Evolutionary conservation across 2,888 invertebrate genomes (phyloP).

Genomic region (Diarsia mendica): DNA sequence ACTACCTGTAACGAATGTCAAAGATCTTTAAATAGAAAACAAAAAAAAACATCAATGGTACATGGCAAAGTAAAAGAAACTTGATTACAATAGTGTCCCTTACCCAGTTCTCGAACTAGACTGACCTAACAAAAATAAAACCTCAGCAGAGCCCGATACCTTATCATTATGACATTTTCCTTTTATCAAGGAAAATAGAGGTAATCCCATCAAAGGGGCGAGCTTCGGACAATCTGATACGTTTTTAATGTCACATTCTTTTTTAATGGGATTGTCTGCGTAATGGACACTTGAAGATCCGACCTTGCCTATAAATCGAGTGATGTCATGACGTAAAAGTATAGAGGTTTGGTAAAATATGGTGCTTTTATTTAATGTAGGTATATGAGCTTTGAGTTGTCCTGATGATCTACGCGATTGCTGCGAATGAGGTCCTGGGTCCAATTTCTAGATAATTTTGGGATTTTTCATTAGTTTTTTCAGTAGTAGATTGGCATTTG

Average conservation of each 20-base stretch:
- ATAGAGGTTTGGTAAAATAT: slow-evolving; percentile 8
- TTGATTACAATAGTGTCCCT: not conserved
- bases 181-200: slow-evolving; percentile 56
- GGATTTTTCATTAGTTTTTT: too few species aligned
- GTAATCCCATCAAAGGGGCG: slow-evolving; percentile 59
- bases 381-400: not conserved
- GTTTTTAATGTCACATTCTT: slow-evolving; percentile 62
- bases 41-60: too few species aligned
- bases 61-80: too few species aligned
- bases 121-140: slow-evolving; percentile 31
- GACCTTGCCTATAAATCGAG: slow-evolving; percentile 50
- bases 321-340: slow-evolving; percentile 41
- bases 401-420: too few species aligned
- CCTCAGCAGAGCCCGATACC: slow-evolving; percentile 41
- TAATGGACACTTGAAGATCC: slow-evolving; percentile 59
- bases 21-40: too few species aligned
- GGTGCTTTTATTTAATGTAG: not conserved
- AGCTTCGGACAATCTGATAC: slow-evolving; percentile 56
- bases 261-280: slow-evolving; percentile 59
- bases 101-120: not conserved
- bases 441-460: too few species aligned
- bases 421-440: too few species aligned
- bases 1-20: too few species aligned
- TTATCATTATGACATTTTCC: slow-evolving; percentile 58
- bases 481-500: too few species aligned